A percentile compares a stretch with the other conserved stretches of the same genome.
Evolutionary conservation across 2,888 invertebrate species (phyloP).

Genomic region (Panzeria rudis): DNA sequence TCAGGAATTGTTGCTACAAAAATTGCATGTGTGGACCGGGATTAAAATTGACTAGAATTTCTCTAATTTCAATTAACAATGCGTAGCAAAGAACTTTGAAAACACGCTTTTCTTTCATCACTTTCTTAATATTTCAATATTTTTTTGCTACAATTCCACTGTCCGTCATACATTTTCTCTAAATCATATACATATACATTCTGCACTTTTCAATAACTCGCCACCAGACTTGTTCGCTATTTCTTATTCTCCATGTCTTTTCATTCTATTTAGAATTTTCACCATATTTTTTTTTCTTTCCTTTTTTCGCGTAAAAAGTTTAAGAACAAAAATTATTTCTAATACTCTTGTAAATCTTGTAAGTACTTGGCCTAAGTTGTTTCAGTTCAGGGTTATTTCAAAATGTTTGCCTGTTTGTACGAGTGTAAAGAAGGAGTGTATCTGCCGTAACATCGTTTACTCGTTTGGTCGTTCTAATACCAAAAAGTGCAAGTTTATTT

Average conservation of each 20-base stretch:
- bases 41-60: no score
- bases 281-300: slow-evolving; percentile 33
- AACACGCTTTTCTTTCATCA: no score
- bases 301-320: slow-evolving; percentile 57
- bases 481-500: slow-evolving; percentile 53
- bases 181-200: slow-evolving; percentile 34
- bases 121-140: no score
- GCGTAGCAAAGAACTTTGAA: no score
- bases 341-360: slow-evolving; percentile 72
- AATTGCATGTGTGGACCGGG: no score
- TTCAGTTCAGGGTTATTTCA: slow-evolving; percentile 64
- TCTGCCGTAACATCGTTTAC: slow-evolving; percentile 41
- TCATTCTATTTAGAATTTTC: slow-evolving; percentile 23
- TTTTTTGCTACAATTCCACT: slow-evolving; percentile 22
- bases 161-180: slow-evolving; percentile 19
- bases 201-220: slow-evolving; percentile 65
- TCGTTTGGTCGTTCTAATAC: slow-evolving; percentile 46
- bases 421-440: slow-evolving; percentile 3
- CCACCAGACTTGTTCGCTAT: slow-evolving; percentile 36
- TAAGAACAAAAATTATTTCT: slow-evolving; percentile 68
- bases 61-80: no score
- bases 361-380: slow-evolving; percentile 70
- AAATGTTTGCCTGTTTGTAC: slow-evolving; percentile 43
- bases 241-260: slow-evolving; percentile 38
- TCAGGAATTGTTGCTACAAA: no score